A percentile compares a stretch with the other conserved stretches of the same genome.
phyloP scores from a whole-genome alignment of 2,113 vertebrate species.

The Malaclemys terrapin region DNA sequence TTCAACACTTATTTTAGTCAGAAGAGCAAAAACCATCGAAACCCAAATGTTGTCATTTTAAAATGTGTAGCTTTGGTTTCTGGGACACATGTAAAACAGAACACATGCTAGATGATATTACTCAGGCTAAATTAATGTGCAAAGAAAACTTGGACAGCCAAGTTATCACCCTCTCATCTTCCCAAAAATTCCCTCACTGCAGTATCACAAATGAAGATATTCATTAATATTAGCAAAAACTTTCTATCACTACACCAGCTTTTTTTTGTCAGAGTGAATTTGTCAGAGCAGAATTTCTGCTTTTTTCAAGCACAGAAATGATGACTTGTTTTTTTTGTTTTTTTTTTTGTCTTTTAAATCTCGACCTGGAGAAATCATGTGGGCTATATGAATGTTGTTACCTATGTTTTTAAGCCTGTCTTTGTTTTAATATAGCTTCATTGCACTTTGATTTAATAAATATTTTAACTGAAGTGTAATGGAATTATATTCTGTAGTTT shows the following conservation, averaged over 20 bases:
- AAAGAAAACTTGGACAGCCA: not conserved
- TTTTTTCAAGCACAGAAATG: not conserved
- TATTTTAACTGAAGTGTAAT: not conserved
- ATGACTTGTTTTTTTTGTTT: not conserved
- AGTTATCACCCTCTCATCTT: not conserved
- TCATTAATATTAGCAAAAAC: not conserved
- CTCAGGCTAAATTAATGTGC: no score
- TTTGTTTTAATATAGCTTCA: not conserved
- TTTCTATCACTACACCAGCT: not conserved
- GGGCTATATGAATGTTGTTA: not conserved
- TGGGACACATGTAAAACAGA: not conserved
- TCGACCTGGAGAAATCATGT: not conserved
- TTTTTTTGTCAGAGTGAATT: not conserved
- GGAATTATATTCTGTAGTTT: rapidly evolving
- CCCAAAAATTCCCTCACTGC: not conserved
- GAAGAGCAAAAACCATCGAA: not conserved
- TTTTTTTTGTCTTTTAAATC: not conserved
- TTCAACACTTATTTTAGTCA: not conserved
- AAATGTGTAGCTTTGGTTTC: not conserved
- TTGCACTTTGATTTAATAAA: not conserved
- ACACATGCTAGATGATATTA: not conserved
- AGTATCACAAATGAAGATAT: not conserved
- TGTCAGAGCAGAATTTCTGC: not conserved
- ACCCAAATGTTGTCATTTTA: rapidly evolving
- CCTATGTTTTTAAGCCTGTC: not conserved